These are phyloP conservation scores for Rhinogobio ventralis DNA, from an alignment of 2,797 vertebrate species.

Conservation along the genomic window DNA sequence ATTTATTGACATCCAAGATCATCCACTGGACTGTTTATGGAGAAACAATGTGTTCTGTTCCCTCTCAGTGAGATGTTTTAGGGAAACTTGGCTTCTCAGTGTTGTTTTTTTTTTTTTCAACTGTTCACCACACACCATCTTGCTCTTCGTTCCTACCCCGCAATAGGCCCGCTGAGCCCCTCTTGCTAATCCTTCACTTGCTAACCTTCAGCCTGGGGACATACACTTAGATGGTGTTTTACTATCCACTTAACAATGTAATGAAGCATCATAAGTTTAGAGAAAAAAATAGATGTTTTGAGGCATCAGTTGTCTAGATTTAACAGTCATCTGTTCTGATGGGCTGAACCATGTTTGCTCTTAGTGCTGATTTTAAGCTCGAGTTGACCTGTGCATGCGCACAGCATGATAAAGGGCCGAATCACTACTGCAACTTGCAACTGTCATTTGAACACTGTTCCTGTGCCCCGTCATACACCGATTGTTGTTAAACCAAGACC, in stretches of 20 bases:
- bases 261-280: slow-evolving; percentile 30
- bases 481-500: slow-evolving; percentile 11
- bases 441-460: slow-evolving; percentile 16
- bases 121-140: slow-evolving; percentile 3
- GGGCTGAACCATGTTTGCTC: slow-evolving; percentile 27
- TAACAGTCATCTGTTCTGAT: slow-evolving; percentile 5
- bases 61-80: slow-evolving; percentile 19
- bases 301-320: slow-evolving; percentile 24
- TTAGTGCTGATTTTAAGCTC: slow-evolving; percentile 39
- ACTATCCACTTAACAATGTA: slow-evolving; percentile 43
- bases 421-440: slow-evolving; percentile 33
- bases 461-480: slow-evolving; percentile 23
- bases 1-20: slow-evolving; percentile 50
- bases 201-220: slow-evolving; percentile 24
- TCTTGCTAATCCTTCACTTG: not conserved
- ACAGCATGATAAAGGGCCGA: slow-evolving; percentile 16
- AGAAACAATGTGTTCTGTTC: slow-evolving; percentile 37
- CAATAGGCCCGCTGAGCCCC: not conserved
- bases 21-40: slow-evolving; percentile 48
- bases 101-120: not conserved
- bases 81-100: slow-evolving; percentile 43
- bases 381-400: slow-evolving; percentile 42
- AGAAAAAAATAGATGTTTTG: not conserved
- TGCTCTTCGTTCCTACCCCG: slow-evolving; percentile 18
- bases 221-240: slow-evolving; percentile 47